Evolutionary conservation across 2,797 vertebrate species (phyloP), one percentile per base, ranked within the genome.

Genomic region (Coccyzus lansbergi): DNA sequence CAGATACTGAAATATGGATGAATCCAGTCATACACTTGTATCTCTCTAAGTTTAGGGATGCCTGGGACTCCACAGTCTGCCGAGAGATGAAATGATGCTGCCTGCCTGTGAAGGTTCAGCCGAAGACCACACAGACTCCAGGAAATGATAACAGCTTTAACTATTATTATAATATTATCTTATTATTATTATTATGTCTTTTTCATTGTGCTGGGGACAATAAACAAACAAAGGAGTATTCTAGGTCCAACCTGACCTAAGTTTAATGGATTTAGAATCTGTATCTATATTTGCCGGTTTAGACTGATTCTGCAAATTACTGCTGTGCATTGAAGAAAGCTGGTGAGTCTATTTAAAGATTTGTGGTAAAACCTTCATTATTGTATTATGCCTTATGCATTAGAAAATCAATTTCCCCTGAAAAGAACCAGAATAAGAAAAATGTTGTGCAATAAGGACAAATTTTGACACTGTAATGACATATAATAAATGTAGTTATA

Each of bases 61-160:
- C 29, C n/a, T 31, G 44, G 11, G 65, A 49, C 36, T 72, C 82
- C 74, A 64, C 58, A 55, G 31, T 67, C 33, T 78, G 15, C 53
- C 70, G 55, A 31, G 42, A 28, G 24, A 24, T 48, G 44, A 77
- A 36, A 26, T 42, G 28, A 64, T 15, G 12, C 46, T 36, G 46
- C 5, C 24, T 85, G 38, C 12, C 28, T 49, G 8, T 1, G 2
- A 74, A 86, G 21, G 72, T 17, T 60, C 65, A 86, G 60, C 22
- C 4, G 33, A 29, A 83, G 48, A 86, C 60, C 12, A 29, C 5
- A 60, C 2, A 0, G 0, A 60, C 12, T 49, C 34, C 4, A 59
- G 52, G 48, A 83, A 18, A 70, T 4, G 1, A 55, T 65, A 42
- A 7, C 3, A 42, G 24, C 48, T 83, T n/a, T 63, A 74, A 28